Evolutionary conservation across 2,797 vertebrate species (phyloP).

Genomic region (Gastrophryne carolinensis): DNA sequence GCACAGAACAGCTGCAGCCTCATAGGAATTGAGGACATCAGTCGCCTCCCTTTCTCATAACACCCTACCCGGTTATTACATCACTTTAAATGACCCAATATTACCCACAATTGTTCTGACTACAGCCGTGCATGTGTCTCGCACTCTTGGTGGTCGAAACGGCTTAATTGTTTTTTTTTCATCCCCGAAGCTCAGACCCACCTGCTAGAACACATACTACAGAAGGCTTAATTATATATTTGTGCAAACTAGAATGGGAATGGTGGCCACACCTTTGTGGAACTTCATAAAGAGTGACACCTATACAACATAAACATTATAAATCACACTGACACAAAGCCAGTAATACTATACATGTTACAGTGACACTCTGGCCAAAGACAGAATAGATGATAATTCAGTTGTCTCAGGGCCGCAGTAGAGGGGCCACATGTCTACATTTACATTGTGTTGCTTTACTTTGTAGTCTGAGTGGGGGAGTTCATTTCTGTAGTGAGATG

Average conservation of each 20-base stretch:
- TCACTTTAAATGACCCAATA: background rate
- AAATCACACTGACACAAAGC: background rate
- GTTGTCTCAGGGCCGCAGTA: no score
- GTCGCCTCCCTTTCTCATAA: background rate
- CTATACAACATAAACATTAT: background rate
- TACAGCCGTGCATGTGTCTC: no score
- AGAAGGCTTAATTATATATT: background rate
- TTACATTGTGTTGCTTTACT: no score
- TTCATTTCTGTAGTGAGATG: no score
- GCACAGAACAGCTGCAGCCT: background rate
- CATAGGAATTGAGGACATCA: background rate
- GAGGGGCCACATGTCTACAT: no score
- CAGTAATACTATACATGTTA: no score
- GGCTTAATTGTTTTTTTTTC: slow-evolving; percentile 3
- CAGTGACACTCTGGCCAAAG: no score
- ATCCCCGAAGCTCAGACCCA: background rate
- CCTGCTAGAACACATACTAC: background rate
- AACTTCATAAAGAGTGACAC: background rate
- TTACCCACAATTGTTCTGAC: no score
- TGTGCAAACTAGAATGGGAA: background rate
- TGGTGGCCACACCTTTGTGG: background rate
- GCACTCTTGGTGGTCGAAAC: background rate
- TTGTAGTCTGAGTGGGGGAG: no score
- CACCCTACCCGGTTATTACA: background rate
- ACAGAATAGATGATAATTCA: no score